These are phyloP conservation scores for Stigmatopora nigra DNA, from an alignment of 2,113 vertebrate genomes.

Conservation along the genomic window DNA sequence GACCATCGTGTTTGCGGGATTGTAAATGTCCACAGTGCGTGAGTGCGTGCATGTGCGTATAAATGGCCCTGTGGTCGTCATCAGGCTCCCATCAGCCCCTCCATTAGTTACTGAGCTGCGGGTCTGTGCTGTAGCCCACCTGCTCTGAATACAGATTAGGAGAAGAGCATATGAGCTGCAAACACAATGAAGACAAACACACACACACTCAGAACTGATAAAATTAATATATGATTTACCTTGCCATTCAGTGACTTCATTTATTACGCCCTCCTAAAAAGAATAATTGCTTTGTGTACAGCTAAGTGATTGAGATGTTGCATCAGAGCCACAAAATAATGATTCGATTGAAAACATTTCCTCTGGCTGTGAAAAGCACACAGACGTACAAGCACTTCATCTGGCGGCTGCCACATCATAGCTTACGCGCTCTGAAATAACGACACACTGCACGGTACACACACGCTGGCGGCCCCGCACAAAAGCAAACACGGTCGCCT, in stretches of 20 bases:
- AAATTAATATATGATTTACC: constrained; percentile 50
- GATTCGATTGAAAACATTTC: constrained; percentile 34
- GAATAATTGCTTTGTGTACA: constrained; percentile 48
- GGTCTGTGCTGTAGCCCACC: constrained; percentile 63
- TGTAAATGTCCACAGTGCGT: constrained; percentile 32
- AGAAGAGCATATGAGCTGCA: constrained; percentile 46
- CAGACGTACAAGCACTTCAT: constrained; percentile 57
- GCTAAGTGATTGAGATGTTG: constrained; percentile 35
- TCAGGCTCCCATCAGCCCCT: constrained; percentile 73
- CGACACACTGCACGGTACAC: constrained; percentile 67
- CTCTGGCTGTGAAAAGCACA: constrained; percentile 39
- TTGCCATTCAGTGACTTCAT: constrained; percentile 44
- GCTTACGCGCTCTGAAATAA: constrained; percentile 69
- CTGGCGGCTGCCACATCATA: constrained; percentile 62
- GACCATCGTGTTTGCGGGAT: constrained; percentile 36
- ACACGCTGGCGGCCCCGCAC: constrained; percentile 52
- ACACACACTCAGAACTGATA: constrained; percentile 46
- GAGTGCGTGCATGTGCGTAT: constrained; percentile 36
- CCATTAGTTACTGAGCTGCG: constrained; percentile 71
- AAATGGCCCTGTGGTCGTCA: constrained; percentile 68
- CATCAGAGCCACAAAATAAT: constrained; percentile 30
- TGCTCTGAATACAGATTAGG: constrained; percentile 73
- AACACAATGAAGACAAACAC: constrained; percentile 59
- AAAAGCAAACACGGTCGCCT: constrained; percentile 68
- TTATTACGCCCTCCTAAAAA: constrained; percentile 47